A percentile compares a stretch with the other conserved stretches of the same genome.
Conservation (phyloP, 2,113 vertebrate species). For the Vicugna pacos region DNA sequence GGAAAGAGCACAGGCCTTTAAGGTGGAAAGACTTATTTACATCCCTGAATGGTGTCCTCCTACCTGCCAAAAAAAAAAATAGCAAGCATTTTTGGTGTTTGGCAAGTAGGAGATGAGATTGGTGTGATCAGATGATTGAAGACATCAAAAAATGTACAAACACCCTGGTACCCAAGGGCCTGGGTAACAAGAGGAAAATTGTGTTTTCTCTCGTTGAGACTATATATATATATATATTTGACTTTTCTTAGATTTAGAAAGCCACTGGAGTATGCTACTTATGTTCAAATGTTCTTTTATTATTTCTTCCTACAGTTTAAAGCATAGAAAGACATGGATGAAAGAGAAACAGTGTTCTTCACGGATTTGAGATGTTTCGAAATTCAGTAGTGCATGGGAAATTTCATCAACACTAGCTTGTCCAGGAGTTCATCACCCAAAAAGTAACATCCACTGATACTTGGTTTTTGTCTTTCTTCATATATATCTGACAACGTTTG, state of each 20-base stretch:
- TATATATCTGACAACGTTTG: background rate
- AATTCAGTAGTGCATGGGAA: background rate
- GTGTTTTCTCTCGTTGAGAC: background rate
- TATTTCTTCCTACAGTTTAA: conserved; percentile 49
- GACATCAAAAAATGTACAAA: background rate
- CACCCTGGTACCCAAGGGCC: background rate
- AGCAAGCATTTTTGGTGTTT: background rate
- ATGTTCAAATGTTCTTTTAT: background rate
- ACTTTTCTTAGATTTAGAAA: conserved; percentile 1
- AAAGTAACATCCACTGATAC: background rate
- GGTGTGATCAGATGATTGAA: background rate
- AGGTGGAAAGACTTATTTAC: background rate
- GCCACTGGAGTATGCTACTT: background rate
- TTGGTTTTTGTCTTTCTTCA: background rate
- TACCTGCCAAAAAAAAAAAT: background rate
- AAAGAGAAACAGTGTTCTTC: background rate
- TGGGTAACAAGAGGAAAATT: background rate
- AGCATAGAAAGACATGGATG: background rate
- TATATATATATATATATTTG: background rate
- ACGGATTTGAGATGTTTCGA: background rate
- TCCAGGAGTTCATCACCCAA: background rate
- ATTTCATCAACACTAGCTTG: background rate
- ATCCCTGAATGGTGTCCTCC: background rate
- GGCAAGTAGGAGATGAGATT: background rate
- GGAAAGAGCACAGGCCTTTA: background rate